phyloP scores from a whole-genome alignment of 2,888 invertebrate genomes.

The Limnephilus marmoratus region DNA sequence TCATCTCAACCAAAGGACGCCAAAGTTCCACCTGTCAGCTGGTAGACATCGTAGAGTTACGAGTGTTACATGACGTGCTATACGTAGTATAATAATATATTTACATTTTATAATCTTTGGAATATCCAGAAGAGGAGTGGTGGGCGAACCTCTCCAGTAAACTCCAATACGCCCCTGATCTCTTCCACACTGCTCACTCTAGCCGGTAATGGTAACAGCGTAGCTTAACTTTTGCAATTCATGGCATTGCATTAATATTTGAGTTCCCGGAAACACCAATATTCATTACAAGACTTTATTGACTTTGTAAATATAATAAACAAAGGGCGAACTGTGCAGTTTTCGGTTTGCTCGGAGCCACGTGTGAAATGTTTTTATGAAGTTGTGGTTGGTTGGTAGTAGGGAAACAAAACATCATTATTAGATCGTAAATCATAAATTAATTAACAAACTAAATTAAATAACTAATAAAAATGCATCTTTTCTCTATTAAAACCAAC shows the following conservation, averaged over 20 bases:
- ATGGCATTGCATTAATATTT: conserved; percentile 21
- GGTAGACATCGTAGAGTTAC: neutral
- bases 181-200: neutral
- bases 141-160: neutral
- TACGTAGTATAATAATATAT: neutral
- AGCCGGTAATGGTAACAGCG: neutral
- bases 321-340: neutral
- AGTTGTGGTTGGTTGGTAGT: neutral
- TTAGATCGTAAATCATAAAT: too few relatives aligned
- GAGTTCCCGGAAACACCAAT: conserved; percentile 9
- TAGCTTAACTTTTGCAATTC: conserved; percentile 29
- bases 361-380: neutral
- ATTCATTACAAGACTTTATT: neutral
- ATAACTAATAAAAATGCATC: too few relatives aligned
- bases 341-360: neutral
- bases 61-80: neutral
- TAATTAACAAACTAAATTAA: too few relatives aligned
- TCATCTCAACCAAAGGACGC: neutral
- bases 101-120: neutral
- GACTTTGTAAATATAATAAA: neutral
- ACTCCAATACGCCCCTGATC: neutral
- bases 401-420: neutral
- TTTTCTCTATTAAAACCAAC: too few relatives aligned
- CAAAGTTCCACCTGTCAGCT: neutral
- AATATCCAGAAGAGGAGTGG: neutral